Base-by-base conservation (phyloP, 2,797 vertebrate species). In the Oreonectes daqikongensis region DNA sequence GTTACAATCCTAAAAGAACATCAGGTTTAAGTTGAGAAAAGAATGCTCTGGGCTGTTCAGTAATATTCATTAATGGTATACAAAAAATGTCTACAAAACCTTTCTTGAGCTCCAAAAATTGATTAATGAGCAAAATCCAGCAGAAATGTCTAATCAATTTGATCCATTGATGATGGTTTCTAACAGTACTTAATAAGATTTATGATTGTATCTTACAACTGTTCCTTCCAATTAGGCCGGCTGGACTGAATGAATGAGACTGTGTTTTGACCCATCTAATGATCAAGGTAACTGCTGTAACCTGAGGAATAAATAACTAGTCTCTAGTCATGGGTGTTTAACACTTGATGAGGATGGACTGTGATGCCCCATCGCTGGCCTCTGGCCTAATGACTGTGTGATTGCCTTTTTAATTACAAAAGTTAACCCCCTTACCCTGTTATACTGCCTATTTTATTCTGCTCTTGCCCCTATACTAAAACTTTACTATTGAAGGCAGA, bases 391-490 rank as follows among this genome's bases (percentile, higher is more conserved):
- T 4, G 22, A 74, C 38, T 71, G 26, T 65, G 52, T 17, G 73
- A 53, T 73, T 71, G 67, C 71, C 69, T 80, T 83, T 78, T 81
- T 83, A 83, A 83, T 82, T 77, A 75, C 9, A 42, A 22, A 53
- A 53, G 50, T 53, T 20, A 53, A 53, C 8, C 20, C 20, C 50
- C 20, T 22, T 53, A 24, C 20, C 50, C 63, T 71, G 30, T 75
- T 76, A 69, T 63, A 78, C 59, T 72, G 72, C 46, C 72, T 72
- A 40, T n/a, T 20, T 48, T 4, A n/a, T 52, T 52, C 7, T n/a
- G 50, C 50, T 24, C 20, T 22, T 53, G 40, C 24, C 24, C 20
- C 20, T 53, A 22, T 20, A 18, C 15, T 48, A 10, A 52, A 20
- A 52, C 18, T 20, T 52, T n/a, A 18, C 18, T n/a, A 38, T 1